Evolutionary conservation across 2,888 invertebrate species (phyloP), one percentile per base, ranked within the genome.

Genomic region (Cheilosia vulpina): DNA sequence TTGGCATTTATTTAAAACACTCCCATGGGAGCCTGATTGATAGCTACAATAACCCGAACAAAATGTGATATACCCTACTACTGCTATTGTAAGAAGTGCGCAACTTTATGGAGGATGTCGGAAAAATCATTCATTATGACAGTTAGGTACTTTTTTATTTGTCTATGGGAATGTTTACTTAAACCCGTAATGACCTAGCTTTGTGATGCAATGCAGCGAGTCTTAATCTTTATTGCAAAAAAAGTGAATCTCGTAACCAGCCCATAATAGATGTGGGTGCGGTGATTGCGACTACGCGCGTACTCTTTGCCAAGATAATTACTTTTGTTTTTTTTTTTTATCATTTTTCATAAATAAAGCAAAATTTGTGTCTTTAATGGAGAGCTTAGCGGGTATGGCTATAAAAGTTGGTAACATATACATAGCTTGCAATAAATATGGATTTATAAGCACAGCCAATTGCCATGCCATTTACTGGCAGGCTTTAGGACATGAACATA

Each of bases 161-260:
- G 34, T 65, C 76, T 69, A 57, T 69, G 75, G 63, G 43, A 75
- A 75, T 63, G 76, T 81, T 69, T 63, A 55, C 57, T 52, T 52
- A 75, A 81, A n/a, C 57, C 57, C 21, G 57, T 58, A 75, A 81
- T 65, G 68, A 63, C 63, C 75, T 19, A 57, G 62, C 47, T 69
- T 81, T 63, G 55, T 63, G 62, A 69, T 62, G 69, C 69, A 68
- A 75, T 63, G 60, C 15, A 41, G 19, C 43, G 31, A 31, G 27
- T 52, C 45, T 63, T 27, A 62, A 43, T 71, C 60, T 60, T 34
- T 41, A 65, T 47, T 47, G 45, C 45, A 47, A 17, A 68, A 55
- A 55, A 45, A 43, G 6, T 9, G 7, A 38, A 38, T 38, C 52
- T 50, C 38, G 24, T 9, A 4, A 31, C 19, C 9, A 60, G 47